phyloP scores from a whole-genome alignment of 2,113 vertebrate genomes.

The Chinchilla lanigera region DNA sequence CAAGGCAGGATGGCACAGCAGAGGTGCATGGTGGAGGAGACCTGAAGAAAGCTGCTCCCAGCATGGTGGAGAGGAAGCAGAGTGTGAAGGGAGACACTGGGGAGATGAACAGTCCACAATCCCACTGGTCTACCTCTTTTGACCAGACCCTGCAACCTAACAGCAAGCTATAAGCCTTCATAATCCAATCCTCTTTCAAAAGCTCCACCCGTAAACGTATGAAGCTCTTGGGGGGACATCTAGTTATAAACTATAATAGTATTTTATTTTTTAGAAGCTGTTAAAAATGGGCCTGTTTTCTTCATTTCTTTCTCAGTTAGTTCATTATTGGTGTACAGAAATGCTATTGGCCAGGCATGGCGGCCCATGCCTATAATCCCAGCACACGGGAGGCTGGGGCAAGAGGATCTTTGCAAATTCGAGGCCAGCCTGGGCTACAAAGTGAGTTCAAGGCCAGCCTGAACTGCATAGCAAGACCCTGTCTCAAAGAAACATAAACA shows the following conservation, averaged over 20 bases:
- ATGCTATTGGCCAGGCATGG: not conserved
- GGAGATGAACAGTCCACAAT: not conserved
- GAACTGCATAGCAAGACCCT: too few species aligned
- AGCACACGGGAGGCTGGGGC: too few species aligned
- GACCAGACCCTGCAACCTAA: not conserved
- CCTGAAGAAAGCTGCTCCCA: not conserved
- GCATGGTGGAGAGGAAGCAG: not conserved
- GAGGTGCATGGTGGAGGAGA: not conserved
- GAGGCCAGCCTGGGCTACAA: too few species aligned
- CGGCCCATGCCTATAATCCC: too few species aligned
- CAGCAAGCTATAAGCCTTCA: not conserved
- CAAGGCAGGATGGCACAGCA: not conserved
- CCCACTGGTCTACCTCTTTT: not conserved
- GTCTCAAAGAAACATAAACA: too few species aligned
- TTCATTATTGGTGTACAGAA: not conserved
- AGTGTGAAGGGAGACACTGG: not conserved
- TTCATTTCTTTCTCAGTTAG: not conserved
- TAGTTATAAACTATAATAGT: not conserved
- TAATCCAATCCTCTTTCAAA: not conserved
- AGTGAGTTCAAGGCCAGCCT: too few species aligned
- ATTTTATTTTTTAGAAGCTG: not conserved
- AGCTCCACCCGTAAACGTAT: not conserved
- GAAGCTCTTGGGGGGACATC: not conserved
- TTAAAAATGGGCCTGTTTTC: not conserved
- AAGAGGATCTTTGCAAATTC: too few species aligned